Conservation (phyloP, 2,797 vertebrate genomes). For the Ciconia nigra region DNA sequence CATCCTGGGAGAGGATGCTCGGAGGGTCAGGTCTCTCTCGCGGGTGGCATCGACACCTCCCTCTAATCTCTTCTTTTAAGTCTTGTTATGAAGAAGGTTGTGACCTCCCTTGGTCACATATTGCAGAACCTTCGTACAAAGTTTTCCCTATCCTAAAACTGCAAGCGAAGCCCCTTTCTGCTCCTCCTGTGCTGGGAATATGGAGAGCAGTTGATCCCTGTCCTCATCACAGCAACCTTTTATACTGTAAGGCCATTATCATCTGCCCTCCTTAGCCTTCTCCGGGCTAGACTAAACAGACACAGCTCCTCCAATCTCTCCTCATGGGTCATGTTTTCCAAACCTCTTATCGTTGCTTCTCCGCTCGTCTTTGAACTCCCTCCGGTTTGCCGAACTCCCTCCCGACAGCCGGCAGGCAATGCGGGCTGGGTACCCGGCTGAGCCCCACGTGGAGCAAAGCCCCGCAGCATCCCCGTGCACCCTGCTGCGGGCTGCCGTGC, state of each 20-base stretch:
- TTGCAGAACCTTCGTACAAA: background rate
- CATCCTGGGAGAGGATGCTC: background rate
- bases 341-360: background rate
- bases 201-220: background rate
- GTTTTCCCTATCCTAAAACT: background rate
- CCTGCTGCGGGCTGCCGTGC: background rate
- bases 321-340: background rate
- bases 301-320: background rate
- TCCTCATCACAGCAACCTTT: background rate
- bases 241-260: background rate
- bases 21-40: background rate
- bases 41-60: background rate
- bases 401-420: fast-evolving
- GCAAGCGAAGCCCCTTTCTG: background rate
- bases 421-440: background rate
- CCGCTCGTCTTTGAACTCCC: background rate
- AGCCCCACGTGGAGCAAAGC: background rate
- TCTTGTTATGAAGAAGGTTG: background rate
- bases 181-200: background rate
- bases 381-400: fast-evolving
- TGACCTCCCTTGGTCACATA: background rate
- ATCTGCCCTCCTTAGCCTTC: background rate
- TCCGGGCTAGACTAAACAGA: background rate
- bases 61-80: background rate
- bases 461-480: background rate